These are phyloP conservation scores for Scaptomyza caliginosa DNA, from an alignment of 2,888 invertebrate species.

Conservation along the genomic window DNA sequence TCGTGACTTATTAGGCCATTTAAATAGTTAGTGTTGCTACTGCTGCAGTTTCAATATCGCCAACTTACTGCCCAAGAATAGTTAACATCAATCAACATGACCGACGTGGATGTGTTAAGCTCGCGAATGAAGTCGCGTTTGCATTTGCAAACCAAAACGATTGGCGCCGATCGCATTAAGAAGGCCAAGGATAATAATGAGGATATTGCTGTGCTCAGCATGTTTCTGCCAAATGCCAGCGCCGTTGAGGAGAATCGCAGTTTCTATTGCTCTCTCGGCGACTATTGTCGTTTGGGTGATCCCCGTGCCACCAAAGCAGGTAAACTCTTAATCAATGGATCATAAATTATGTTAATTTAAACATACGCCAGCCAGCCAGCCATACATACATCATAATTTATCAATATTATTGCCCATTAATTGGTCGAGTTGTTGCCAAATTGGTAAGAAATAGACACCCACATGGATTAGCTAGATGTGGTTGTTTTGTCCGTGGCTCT, in stretches of 20 bases:
- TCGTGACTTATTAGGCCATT: conserved; percentile 63
- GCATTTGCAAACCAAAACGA: conserved; percentile 90
- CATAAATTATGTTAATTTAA: conserved; percentile 56
- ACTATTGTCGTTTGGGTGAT: conserved; percentile 91
- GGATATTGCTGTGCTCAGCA: conserved; percentile 93
- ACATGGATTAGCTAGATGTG: conserved; percentile 26
- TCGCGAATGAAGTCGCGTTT: conserved; percentile 90
- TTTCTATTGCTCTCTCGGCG: conserved; percentile 91
- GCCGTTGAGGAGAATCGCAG: conserved; percentile 88
- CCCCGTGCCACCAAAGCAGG: conserved; percentile 91
- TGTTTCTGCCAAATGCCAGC: conserved; percentile 89
- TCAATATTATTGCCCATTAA: conserved; percentile 67
- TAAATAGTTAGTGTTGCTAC: conserved; percentile 1
- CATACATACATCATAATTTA: conserved; percentile 73
- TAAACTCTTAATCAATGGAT: conserved; percentile 80
- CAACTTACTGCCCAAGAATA: conserved; percentile 6
- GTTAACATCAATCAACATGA: conserved; percentile 56
- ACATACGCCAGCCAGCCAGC: conserved; percentile 39
- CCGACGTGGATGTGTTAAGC: conserved; percentile 91
- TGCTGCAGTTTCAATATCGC: conserved; percentile 5
- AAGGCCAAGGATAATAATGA: conserved; percentile 92
- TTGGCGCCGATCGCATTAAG: conserved; percentile 92
- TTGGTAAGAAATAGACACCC: conserved; percentile 52
- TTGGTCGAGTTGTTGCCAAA: conserved; percentile 39
- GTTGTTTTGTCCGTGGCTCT: conserved; percentile 6